Percentiles rank a stretch among this genome's conserved stretches.
phyloP scores from a whole-genome alignment of 2,797 vertebrate species.

The Mormyrus hasselquistii region DNA sequence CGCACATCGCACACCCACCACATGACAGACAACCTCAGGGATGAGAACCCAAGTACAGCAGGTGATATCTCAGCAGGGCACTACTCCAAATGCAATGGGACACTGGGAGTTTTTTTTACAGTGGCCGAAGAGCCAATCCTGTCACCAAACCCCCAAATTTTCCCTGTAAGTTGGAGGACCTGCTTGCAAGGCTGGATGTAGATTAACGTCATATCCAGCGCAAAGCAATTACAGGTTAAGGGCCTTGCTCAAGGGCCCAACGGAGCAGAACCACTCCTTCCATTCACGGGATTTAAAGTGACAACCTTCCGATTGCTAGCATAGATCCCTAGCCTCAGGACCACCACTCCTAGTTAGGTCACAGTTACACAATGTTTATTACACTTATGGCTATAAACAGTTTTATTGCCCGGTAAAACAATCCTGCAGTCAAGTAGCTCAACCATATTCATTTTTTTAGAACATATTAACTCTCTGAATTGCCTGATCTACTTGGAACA shows the following conservation, averaged over 20 bases:
- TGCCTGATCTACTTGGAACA: not conserved
- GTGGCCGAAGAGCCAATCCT: not conserved
- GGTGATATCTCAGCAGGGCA: not conserved
- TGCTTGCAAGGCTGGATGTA: not conserved
- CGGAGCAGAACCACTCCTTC: not conserved
- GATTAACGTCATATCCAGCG: not conserved
- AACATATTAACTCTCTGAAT: not conserved
- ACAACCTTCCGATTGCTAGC: not conserved
- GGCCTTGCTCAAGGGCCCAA: not conserved
- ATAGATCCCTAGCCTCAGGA: not conserved
- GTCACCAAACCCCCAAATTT: not conserved
- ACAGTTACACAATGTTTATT: not conserved
- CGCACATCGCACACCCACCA: not conserved
- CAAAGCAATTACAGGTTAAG: not conserved
- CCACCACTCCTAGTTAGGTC: not conserved
- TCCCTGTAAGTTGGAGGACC: not conserved
- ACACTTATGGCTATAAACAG: not conserved
- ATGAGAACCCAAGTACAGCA: not conserved
- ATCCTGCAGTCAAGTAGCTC: not conserved
- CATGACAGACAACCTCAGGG: not conserved
- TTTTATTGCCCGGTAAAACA: not conserved
- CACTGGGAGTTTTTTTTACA: not conserved
- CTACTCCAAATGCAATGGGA: not conserved
- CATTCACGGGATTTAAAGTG: not conserved
- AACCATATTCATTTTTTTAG: not conserved